Base-by-base conservation (phyloP, 2,797 vertebrate species). In the Busarellus nigricollis region DNA sequence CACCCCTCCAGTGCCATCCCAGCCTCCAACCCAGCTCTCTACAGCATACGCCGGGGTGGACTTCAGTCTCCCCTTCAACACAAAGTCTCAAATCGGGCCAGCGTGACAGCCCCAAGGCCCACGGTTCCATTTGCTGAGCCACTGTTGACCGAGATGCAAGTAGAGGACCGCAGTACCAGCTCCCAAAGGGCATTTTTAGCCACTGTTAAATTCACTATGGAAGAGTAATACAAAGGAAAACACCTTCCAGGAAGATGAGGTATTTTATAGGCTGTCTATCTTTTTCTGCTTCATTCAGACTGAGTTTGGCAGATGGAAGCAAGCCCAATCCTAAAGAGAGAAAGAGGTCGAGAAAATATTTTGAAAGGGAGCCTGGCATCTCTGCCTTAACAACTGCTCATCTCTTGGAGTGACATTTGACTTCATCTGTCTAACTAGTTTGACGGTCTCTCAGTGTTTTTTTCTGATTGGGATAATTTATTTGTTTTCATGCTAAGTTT, bases 401-500 rank as follows among this genome's bases (percentile, higher is more conserved):
- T 92, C 92, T 84, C 86, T 22, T 20, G 42, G 92, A 91, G 62
- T 91, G 95, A 92, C 92, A n/a, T 63, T 73, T 55, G 93, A 20
- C 92, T 89, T 76, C 91, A 40, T 80, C 71, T 44, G 81, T 93
- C 81, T 95, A 59, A 95, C 89, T 40, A 54, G 57, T 73, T 44
- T 87, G 88, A 91, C 10, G 5, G 82, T 47, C 49, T 94, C 71
- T 55, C 45, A 8, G 49, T 58, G 47, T n/a, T 78, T 42, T 81
- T 81, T 73, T 81, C 52, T 94, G 96, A 94, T 89, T 88, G 89
- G 93, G 83, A 54, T 89, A 83, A 94, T 90, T 83, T 81, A 90
- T 97, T 92, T 97, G 74, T 83, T 96, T 89, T 93, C 91, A 40
- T 50, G 78, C 88, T 55, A 91, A 93, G 85, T 95, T 96, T 89